These are phyloP conservation scores for Hydractinia echinata DNA, from an alignment of 30 jellyfish, hydroid and myxozoan genomes.

Conservation along the genomic window DNA sequence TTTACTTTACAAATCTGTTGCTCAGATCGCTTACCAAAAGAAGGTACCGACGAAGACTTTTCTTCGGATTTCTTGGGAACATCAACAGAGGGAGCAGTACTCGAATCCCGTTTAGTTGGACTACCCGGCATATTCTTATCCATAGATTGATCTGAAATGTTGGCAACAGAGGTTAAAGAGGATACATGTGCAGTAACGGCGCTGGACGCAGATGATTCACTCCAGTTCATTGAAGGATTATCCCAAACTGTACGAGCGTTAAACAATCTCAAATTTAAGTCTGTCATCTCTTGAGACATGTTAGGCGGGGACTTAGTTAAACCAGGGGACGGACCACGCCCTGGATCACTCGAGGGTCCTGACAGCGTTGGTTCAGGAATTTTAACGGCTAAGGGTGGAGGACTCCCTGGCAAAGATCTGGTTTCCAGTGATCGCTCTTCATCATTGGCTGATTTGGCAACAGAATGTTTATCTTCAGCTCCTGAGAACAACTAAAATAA, in stretches of 20 bases:
- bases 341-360: slow-evolving; percentile 99
- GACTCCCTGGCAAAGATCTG: slow-evolving; percentile 86
- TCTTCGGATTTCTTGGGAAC: slow-evolving; percentile 32
- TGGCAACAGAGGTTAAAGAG: slow-evolving; percentile 34
- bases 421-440: slow-evolving; percentile 87
- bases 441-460: slow-evolving; percentile 70
- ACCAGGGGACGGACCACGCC: slow-evolving; percentile 62
- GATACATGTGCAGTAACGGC: slow-evolving; percentile 30
- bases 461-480: slow-evolving; percentile 88
- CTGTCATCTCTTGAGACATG: slow-evolving; percentile 79
- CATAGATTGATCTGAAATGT: slow-evolving; percentile 27
- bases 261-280: slow-evolving; percentile 68
- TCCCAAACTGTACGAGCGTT: slow-evolving; percentile 72
- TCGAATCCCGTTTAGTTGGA: slow-evolving; percentile 19
- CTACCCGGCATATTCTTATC: slow-evolving; percentile 27
- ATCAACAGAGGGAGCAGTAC: slow-evolving; percentile 28
- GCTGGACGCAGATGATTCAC: slow-evolving; percentile 35
- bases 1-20: slow-evolving; percentile 90
- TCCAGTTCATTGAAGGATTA: slow-evolving; percentile 36
- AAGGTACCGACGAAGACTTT: neutral
- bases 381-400: slow-evolving; percentile 88
- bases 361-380: slow-evolving; percentile 83
- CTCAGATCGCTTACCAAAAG: slow-evolving; percentile 35
- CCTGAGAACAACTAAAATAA: neutral
- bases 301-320: slow-evolving; percentile 17